Evolutionary conservation across 53 echinoderm and acorn worm species (phyloP), one percentile per base, ranked within the genome.

Genomic region (Stichopus horrens): DNA sequence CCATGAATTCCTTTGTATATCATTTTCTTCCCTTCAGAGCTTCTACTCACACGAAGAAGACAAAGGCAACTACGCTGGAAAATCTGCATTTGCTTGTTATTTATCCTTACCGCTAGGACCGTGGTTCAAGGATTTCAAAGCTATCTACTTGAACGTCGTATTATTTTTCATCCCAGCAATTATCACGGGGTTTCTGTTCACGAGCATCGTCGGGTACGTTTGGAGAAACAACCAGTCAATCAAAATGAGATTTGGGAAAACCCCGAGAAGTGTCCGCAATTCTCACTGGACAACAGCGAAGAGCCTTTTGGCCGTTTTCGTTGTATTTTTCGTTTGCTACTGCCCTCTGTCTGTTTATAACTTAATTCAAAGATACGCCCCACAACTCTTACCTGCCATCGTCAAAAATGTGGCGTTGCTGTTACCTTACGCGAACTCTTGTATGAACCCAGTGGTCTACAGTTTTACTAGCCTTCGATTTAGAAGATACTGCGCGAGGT

Each of bases 401-500:
- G 53, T 92, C 5, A 89, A 89, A 23, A 92, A 92, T 59, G 79
- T 89, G 16, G 77, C 89, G 7, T 86, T 92, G 7, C 83, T 90
- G 23, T 53, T 95, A 55, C 96, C 96, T 83, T 96, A 92, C 80
- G 80, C 87, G 9, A 96, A 96, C 89, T 90, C 93, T 59, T 95
- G 96, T 83, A 71, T 96, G n/a, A 96, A 96, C 73, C 96, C 96
- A 5, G 76, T 92, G 8, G 93, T 96, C 3, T 96, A 96, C 66
- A 93, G 92, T 18, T 81, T 93, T 76, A 90, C 90, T 57, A 94
- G 93, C 56, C 57, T 68, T 5, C 73, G 65, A 13, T 96, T 96
- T 77, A 83, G 96, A 68, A 77, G 71, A 2, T 90, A 86, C 74
- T 89, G 89, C 81, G 52, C 52, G 13, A 65, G 52, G 7, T 65